Conservation (phyloP, 2,113 vertebrate genomes). For the Brachyhypopomus occidentalis region DNA sequence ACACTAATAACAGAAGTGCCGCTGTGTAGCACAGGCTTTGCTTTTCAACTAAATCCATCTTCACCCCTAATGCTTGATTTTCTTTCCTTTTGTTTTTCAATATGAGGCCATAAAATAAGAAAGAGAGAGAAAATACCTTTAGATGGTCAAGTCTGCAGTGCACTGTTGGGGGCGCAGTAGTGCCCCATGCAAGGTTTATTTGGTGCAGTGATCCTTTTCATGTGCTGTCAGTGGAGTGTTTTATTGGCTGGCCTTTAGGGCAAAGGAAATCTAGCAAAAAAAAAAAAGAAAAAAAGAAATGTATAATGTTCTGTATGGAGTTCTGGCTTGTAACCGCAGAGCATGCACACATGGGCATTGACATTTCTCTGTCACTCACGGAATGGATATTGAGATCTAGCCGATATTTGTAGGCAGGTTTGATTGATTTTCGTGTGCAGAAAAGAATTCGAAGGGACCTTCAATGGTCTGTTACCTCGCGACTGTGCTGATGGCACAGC, state of each 20-base stretch:
- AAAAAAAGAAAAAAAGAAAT: background rate
- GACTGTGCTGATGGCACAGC: too few species aligned
- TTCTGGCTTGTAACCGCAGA: background rate
- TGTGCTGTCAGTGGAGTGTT: constrained; percentile 5
- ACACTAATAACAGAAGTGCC: background rate
- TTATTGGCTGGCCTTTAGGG: constrained; percentile 36
- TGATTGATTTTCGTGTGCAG: background rate
- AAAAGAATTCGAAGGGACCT: background rate
- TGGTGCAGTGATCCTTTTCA: constrained; percentile 26
- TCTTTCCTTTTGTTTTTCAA: background rate
- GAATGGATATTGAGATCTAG: constrained; percentile 13
- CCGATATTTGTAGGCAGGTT: constrained; percentile 10
- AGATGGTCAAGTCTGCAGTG: background rate
- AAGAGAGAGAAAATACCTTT: background rate
- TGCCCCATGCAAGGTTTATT: constrained; percentile 14
- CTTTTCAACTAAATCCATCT: background rate
- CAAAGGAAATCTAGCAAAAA: background rate
- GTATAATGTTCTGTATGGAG: background rate
- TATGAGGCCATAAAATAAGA: background rate
- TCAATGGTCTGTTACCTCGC: background rate
- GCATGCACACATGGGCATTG: background rate
- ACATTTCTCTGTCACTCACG: constrained; percentile 11
- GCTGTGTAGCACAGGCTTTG: background rate
- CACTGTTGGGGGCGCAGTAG: background rate
- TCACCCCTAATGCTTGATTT: background rate